phyloP scores from a whole-genome alignment of 1,140 invertebrate genomes.

The Brachionus sp. region DNA sequence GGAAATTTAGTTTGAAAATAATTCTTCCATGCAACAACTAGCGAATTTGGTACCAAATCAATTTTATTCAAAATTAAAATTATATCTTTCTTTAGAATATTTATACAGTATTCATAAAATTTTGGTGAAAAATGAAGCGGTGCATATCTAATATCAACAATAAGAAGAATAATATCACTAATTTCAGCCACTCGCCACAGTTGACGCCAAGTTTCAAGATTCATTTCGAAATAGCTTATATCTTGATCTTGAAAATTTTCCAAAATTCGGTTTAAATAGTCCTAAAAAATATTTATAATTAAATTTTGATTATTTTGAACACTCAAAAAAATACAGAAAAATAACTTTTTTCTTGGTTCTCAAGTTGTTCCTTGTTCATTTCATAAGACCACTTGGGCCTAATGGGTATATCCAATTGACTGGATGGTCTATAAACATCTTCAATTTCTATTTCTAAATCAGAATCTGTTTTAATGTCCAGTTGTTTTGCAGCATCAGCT shows the following conservation, averaged over 20 bases:
- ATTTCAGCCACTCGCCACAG: constrained; percentile 86
- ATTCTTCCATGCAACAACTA: constrained; percentile 81
- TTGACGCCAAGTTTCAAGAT: constrained; percentile 87
- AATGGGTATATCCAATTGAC: constrained; percentile 71
- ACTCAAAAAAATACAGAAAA: constrained; percentile 53
- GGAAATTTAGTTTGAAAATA: constrained; percentile 74
- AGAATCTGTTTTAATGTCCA: constrained; percentile 51
- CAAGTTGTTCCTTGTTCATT: constrained; percentile 69
- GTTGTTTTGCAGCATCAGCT: constrained; percentile 50
- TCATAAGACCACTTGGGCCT: constrained; percentile 75
- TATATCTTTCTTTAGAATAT: constrained; percentile 72
- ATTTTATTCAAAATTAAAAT: constrained; percentile 88
- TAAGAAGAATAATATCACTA: constrained; percentile 77
- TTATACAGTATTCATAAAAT: constrained; percentile 74
- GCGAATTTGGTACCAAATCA: constrained; percentile 74
- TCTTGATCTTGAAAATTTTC: constrained; percentile 58
- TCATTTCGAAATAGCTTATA: constrained; percentile 77
- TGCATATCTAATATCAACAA: constrained; percentile 78
- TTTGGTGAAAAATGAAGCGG: constrained; percentile 78
- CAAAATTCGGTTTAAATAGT: constrained; percentile 65
- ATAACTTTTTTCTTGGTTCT: constrained; percentile 62
- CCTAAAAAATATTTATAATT: constrained; percentile 54
- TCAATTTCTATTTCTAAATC: constrained; percentile 68
- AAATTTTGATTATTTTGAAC: not conserved
- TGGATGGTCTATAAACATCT: constrained; percentile 69